These are phyloP conservation scores for Philotrypesis tridentata DNA, from an alignment of 1,140 invertebrate species.

Conservation along the genomic window DNA sequence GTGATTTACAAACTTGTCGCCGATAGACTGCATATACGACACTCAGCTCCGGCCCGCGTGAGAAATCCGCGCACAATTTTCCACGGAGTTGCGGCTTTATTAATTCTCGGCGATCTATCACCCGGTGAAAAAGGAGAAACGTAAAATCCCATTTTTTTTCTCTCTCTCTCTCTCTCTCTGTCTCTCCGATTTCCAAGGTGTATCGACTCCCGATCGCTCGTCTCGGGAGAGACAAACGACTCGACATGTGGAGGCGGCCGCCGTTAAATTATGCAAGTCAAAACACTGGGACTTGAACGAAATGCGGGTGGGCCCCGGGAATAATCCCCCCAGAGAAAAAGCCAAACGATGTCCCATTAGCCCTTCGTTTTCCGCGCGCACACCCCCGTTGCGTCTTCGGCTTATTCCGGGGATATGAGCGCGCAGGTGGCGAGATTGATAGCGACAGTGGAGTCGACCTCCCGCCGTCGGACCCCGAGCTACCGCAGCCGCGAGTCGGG, in stretches of 20 bases:
- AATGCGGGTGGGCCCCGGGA: slow-evolving; percentile 13
- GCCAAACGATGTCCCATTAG: neutral
- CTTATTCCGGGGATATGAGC: neutral
- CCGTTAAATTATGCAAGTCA: slow-evolving; percentile 31
- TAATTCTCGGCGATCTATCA: slow-evolving; percentile 34
- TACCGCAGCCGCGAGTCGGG: slow-evolving; percentile 39
- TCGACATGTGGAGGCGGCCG: neutral
- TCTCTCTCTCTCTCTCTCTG: no score
- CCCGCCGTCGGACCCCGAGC: slow-evolving; percentile 56
- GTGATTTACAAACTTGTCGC: neutral
- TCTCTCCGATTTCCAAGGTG: neutral
- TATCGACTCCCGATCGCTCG: slow-evolving; percentile 26
- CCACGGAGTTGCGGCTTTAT: neutral
- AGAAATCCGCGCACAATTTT: neutral
- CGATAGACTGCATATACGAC: neutral
- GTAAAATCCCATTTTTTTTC: neutral
- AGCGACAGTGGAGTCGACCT: slow-evolving; percentile 54
- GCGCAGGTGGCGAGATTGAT: slow-evolving; percentile 61
- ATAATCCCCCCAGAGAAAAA: slow-evolving; percentile 29
- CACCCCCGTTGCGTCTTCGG: slow-evolving; percentile 37
- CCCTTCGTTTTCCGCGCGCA: neutral
- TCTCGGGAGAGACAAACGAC: neutral
- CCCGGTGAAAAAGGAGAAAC: neutral
- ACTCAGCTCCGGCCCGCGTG: no score
- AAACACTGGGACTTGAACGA: slow-evolving; percentile 18